Evolutionary conservation across 1,140 invertebrate genomes (phyloP), one percentile per base, ranked within the genome.

Genomic region (Zaprionus gabonicus): DNA sequence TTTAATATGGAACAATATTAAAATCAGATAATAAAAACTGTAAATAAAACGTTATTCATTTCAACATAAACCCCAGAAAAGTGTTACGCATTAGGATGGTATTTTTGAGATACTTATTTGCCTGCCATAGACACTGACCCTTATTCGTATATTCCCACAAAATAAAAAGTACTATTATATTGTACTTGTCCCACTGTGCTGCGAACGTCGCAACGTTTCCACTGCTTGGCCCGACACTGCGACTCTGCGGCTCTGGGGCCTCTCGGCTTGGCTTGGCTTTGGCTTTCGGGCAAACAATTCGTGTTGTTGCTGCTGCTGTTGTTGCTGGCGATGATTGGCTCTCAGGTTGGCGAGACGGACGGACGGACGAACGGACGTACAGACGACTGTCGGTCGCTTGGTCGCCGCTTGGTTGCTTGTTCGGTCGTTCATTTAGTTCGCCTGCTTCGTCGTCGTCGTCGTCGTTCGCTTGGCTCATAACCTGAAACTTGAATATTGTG

Each of bases 401-500:
- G 31, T 34, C 31, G 31, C 31, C 31, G 31, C 31, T 34, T 34
- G 31, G 38, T 17, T 17, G 41, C 6, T 44, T 17, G 41, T 46
- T 17, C 34, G 60, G 41, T 71, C 57, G 65, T 56, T 70, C 60
- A 46, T 76, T 76, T 64, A 44, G 65, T 53, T 74, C 65, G 58
- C 25, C 69, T 59, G 56, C 64, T 68, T 63, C 59, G 41, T 44
- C 36, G 34, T n/a, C n/a, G n/a, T 13, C 36, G 36, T 15, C 13
- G 36, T 38, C 41, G 72, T 41, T 73, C 66, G 71, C 66, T 85
- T 88, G 86, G 85, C 85, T 90, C 85, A 90, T 90, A 90, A 90
- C 85, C 81, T 90, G 85, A 90, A 90, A 90, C 85, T 90, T 90
- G 85, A 90, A 90, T 84, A 90, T 90, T 90, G 85, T 90, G 85